phyloP scores from a whole-genome alignment of 2,113 vertebrate species.

The Burhinus oedicnemus region DNA sequence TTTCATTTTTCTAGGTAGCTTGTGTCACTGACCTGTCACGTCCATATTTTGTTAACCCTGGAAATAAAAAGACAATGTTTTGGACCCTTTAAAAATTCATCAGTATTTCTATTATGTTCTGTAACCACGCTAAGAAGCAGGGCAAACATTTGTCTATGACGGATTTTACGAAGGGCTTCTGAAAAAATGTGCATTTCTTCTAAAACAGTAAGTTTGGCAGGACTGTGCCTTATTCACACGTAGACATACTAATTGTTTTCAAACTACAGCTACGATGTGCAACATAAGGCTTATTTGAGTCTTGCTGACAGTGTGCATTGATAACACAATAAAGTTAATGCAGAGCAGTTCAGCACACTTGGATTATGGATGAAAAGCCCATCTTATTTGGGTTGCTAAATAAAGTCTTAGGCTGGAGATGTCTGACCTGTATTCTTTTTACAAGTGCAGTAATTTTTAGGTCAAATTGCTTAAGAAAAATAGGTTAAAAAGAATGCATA shows the following conservation, averaged over 20 bases:
- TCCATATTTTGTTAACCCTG: background rate
- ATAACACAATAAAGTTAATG: background rate
- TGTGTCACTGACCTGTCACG: background rate
- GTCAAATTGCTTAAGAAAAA: slow-evolving; percentile 6
- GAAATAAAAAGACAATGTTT: background rate
- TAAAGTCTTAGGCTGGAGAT: background rate
- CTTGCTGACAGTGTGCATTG: background rate
- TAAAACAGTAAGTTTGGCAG: background rate
- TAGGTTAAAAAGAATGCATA: background rate
- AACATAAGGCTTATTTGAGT: background rate
- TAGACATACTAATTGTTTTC: background rate
- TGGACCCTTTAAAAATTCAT: background rate
- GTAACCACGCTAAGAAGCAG: background rate
- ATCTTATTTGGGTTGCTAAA: background rate
- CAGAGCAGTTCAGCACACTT: background rate
- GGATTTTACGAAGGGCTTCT: background rate
- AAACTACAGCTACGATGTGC: background rate
- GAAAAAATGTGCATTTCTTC: background rate
- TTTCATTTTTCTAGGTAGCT: background rate
- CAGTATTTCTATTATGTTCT: background rate
- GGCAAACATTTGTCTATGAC: background rate
- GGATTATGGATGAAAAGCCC: background rate
- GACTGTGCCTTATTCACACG: background rate
- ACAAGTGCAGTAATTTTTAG: background rate
- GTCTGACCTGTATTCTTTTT: background rate